Conservation (phyloP, 2,888 invertebrate genomes). For the Limnephilus marmoratus region DNA sequence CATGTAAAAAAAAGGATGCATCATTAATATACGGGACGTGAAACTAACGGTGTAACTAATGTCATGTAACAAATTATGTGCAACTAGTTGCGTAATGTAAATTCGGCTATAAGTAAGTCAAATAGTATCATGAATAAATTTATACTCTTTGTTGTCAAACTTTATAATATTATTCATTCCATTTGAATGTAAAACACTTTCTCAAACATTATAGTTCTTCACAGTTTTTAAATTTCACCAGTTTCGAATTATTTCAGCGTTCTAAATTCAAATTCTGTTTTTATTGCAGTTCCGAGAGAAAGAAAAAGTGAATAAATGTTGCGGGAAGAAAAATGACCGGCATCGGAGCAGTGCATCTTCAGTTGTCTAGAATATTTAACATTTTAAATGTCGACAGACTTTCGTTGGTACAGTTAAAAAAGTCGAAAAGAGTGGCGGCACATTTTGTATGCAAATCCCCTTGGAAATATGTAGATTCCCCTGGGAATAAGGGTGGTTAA, state of each 20-base stretch:
- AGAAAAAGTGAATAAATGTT: background rate
- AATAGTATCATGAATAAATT: no score
- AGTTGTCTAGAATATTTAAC: constrained; percentile 27
- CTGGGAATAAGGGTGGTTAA: constrained; percentile 3
- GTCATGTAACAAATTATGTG: no score
- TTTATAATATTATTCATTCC: background rate
- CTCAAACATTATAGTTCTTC: background rate
- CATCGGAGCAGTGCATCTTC: constrained; percentile 8
- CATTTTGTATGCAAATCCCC: constrained; percentile 37
- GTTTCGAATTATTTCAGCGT: background rate
- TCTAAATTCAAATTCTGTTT: constrained; percentile 23
- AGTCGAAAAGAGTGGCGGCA: background rate
- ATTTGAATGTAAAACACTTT: background rate
- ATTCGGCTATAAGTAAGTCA: no score
- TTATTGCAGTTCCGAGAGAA: background rate
- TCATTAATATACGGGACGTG: no score
- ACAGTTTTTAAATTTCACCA: background rate
- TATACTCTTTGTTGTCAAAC: no score
- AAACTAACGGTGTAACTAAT: no score
- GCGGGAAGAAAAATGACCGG: constrained; percentile 16
- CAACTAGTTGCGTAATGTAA: no score
- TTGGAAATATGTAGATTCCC: constrained; percentile 37
- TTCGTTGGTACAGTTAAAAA: background rate
- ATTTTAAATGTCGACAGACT: constrained; percentile 15
- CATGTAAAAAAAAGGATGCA: no score